Evolutionary conservation across 2,113 vertebrate genomes (phyloP).

Genomic region (Casuarius casuarius): DNA sequence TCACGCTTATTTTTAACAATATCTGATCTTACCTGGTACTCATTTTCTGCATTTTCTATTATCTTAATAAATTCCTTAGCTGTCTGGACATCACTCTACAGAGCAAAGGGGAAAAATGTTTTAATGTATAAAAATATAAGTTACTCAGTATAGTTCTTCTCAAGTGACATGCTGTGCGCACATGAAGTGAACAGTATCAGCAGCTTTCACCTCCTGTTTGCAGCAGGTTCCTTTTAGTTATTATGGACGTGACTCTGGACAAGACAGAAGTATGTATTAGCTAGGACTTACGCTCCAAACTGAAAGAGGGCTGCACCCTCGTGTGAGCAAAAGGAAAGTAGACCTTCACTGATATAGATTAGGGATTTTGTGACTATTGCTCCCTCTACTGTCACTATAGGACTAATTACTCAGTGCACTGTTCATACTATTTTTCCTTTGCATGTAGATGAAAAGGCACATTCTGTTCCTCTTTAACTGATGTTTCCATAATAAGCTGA

Average conservation of each 20-base stretch:
- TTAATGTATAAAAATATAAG: background rate
- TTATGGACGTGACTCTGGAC: accelerated
- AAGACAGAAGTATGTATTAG: accelerated
- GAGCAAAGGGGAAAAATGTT: background rate
- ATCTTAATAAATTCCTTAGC: slow-evolving; percentile 95
- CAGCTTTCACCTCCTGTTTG: background rate
- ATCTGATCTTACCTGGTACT: slow-evolving; percentile 91
- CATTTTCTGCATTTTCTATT: slow-evolving; percentile 92
- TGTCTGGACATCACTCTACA: slow-evolving; percentile 89
- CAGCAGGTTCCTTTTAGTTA: background rate
- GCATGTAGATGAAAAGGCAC: accelerated
- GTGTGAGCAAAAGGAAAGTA: background rate
- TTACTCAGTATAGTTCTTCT: background rate
- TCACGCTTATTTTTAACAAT: background rate
- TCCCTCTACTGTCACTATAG: background rate
- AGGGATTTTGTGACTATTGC: background rate
- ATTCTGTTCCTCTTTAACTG: background rate
- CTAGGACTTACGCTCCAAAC: background rate
- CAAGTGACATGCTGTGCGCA: background rate
- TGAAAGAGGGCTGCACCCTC: slow-evolving; percentile 1
- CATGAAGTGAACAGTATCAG: background rate
- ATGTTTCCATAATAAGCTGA: background rate
- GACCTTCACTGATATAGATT: accelerated
- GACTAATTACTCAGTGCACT: background rate
- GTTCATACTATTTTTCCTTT: background rate